Evolutionary conservation across 2,113 vertebrate genomes (phyloP), one percentile per base, ranked within the genome.

Genomic region (Motacilla alba): DNA sequence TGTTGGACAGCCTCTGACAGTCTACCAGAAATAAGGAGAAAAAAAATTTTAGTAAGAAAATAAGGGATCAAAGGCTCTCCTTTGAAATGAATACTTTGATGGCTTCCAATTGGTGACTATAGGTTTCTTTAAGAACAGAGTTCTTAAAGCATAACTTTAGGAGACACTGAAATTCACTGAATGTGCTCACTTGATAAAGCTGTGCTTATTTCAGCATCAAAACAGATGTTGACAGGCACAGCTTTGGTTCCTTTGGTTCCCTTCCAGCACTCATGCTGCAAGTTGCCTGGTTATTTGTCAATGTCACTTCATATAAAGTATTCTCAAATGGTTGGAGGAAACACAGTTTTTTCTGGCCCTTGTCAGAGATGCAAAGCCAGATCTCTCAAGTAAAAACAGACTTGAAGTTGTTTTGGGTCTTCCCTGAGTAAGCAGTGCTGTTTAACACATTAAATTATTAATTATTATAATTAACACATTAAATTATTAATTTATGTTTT

Each of bases 21-120:
- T 89, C 98, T 98, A 80, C 37, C 66, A 90, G 95, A 96, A 98
- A 97, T 85, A 89, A 81, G 60, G 84, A 93, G 53, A 37, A 74
- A 91, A 92, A 91, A 87, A 46, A 18, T 0, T 0, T 4, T 11
- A 37, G 26, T 43, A 80, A 81, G 30, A 81, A 89, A 58, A 35
- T 41, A 56, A 67, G 5, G 8, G 11, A 35, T 56, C 27, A 41
- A 49, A 78, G 11, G 41, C 33, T 81, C 35, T 49, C 13, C 37
- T 87, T 66, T 66, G n/a, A 76, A 89, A 80, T 46, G 7, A 33
- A 49, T 68, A 13, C 30, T 44, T 70, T 26, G n/a, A 10, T 63
- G 37, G 27, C 43, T 90, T n/a, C 50, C 30, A 31, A 0, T 11
- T 50, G 24, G 4, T 83, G 5, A 23, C 20, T 73, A 3, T 47